Evolutionary conservation across 2,888 invertebrate species (phyloP).

Genomic region (Idaea biselata): DNA sequence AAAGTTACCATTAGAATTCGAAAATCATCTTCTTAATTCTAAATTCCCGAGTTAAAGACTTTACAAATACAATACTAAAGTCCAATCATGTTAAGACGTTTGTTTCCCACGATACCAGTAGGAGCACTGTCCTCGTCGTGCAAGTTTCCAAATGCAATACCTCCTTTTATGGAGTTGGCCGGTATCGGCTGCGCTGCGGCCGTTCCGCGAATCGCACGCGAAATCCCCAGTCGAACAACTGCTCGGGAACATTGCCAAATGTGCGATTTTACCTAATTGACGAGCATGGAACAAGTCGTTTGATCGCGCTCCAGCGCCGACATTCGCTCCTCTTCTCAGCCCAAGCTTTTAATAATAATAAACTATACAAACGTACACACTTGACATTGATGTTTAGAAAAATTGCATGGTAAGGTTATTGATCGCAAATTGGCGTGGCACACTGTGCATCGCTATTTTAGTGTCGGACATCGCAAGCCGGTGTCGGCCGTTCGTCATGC

Average conservation of each 20-base stretch:
- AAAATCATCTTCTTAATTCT: too few species aligned
- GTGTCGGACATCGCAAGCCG: neutral
- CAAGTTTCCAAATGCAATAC: conserved; percentile 38
- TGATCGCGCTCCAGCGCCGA: conserved; percentile 59
- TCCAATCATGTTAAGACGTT: neutral
- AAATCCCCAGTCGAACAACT: conserved; percentile 59
- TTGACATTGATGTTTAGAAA: conserved; percentile 28
- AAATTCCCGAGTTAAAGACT: too few species aligned
- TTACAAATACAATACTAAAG: neutral
- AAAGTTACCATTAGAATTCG: too few species aligned
- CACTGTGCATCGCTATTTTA: conserved; percentile 7
- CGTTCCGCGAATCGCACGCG: conserved; percentile 51
- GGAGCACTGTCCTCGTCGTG: conserved; percentile 13
- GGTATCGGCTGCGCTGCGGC: conserved; percentile 18
- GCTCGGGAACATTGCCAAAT: conserved; percentile 72
- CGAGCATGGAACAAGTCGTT: conserved; percentile 64
- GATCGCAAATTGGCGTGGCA: conserved; percentile 51
- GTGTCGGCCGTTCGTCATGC: conserved; percentile 37
- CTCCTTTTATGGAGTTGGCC: conserved; percentile 54
- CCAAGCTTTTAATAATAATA: conserved; percentile 44
- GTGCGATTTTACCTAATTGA: conserved; percentile 72
- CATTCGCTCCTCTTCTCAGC: conserved; percentile 23
- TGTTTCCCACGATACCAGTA: neutral
- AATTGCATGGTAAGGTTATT: conserved; percentile 37
- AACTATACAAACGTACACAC: conserved; percentile 31